Evolutionary conservation across 2,113 vertebrate genomes (phyloP).

Genomic region (Stictonetta naevosa): DNA sequence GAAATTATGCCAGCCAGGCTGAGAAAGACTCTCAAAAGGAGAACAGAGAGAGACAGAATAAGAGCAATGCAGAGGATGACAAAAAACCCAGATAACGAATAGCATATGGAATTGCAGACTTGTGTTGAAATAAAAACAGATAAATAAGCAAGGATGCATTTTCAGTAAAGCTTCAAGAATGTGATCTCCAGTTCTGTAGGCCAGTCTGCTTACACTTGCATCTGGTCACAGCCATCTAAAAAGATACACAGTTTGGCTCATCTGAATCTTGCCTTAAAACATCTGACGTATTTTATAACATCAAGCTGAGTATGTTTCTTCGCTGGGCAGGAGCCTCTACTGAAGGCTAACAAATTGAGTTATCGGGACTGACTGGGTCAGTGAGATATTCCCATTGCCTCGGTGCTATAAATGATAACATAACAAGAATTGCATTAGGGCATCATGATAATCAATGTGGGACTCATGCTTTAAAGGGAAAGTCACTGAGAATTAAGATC

Average conservation of each 20-base stretch:
- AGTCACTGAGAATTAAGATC: neutral
- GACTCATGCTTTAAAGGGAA: neutral
- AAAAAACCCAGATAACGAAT: neutral
- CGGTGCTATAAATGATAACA: neutral
- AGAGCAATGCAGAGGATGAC: neutral
- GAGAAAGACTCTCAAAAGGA: neutral
- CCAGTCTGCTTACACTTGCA: neutral
- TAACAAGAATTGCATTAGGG: neutral
- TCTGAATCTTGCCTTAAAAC: slow-evolving; percentile 12
- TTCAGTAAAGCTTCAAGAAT: slow-evolving; percentile 16
- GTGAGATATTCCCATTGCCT: neutral
- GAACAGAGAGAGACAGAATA: neutral
- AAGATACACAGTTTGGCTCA: neutral
- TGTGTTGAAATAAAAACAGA: neutral
- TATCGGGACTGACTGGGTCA: neutral
- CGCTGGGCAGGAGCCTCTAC: neutral
- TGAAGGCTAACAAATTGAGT: neutral
- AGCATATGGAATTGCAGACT: slow-evolving; percentile 24
- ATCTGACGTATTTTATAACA: neutral
- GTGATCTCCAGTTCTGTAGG: neutral
- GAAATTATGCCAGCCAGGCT: neutral
- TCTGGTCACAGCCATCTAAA: neutral
- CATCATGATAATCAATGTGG: neutral
- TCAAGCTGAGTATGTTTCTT: slow-evolving; percentile 24
- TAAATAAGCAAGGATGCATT: neutral